Percentiles rank a stretch among this genome's conserved stretches.
phyloP scores from a whole-genome alignment of 2,113 vertebrate genomes.

The Pardalotus punctatus region DNA sequence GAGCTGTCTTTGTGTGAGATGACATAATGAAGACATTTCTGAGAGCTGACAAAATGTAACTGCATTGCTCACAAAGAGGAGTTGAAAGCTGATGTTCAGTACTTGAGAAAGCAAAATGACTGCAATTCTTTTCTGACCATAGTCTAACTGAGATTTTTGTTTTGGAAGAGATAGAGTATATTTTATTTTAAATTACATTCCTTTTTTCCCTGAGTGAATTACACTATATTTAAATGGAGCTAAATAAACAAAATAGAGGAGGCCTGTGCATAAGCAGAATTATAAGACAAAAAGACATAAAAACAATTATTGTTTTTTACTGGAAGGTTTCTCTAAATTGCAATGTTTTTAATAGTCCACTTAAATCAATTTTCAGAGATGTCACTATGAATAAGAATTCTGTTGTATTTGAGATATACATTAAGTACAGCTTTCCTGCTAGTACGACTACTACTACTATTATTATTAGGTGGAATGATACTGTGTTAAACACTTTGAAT shows the following conservation, averaged over 20 bases:
- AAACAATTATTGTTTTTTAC: background rate
- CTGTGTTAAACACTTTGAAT: background rate
- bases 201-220: background rate
- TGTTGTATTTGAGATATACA: background rate
- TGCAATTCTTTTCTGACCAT: background rate
- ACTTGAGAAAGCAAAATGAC: background rate
- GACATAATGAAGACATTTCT: background rate
- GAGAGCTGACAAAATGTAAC: background rate
- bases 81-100: background rate
- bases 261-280: background rate
- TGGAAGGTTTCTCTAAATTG: background rate
- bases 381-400: background rate
- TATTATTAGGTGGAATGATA: background rate
- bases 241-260: background rate
- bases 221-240: background rate
- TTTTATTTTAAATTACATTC: background rate
- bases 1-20: background rate
- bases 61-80: background rate
- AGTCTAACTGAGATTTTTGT: background rate
- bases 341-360: background rate
- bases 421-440: background rate
- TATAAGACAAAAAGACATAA: background rate
- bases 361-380: background rate
- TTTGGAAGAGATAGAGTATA: background rate
- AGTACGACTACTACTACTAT: background rate